These are phyloP conservation scores for Drosophila serrata DNA, from an alignment of 1,140 invertebrate species.

Conservation along the genomic window DNA sequence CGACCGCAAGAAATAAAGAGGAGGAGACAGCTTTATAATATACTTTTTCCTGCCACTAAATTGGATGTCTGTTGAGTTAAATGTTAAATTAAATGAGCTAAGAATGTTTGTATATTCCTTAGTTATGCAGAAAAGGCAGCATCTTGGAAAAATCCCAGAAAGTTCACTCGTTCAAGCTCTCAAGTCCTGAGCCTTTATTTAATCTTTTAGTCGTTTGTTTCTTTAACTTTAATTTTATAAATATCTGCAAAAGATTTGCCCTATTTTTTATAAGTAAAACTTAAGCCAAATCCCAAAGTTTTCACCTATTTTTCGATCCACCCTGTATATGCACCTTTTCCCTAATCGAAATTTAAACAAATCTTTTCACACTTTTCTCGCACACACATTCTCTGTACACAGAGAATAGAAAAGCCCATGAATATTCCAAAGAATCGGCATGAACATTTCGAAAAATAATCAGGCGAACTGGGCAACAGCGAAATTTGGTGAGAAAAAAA, in stretches of 20 bases:
- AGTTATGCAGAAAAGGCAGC: background rate
- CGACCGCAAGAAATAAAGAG: constrained; percentile 20
- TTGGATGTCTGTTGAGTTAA: background rate
- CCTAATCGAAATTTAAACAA: constrained; percentile 33
- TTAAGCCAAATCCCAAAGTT: too few species aligned
- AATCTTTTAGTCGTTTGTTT: background rate
- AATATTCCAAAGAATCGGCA: constrained; percentile 72
- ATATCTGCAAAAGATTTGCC: background rate
- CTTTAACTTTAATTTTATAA: background rate
- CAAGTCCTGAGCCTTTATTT: background rate
- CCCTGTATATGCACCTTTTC: constrained; percentile 31
- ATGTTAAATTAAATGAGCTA: background rate
- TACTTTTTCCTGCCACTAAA: constrained; percentile 8
- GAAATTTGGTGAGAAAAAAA: constrained; percentile 64
- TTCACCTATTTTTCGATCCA: too few species aligned
- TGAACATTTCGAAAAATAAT: constrained; percentile 68
- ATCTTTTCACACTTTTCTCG: constrained; percentile 42
- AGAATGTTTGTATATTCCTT: background rate
- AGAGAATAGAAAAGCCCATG: constrained; percentile 40
- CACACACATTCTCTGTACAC: constrained; percentile 28
- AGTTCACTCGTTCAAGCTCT: too few species aligned
- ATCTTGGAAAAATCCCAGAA: constrained; percentile 12
- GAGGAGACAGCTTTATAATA: constrained; percentile 10
- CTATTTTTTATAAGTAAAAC: too few species aligned
- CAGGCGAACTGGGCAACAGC: constrained; percentile 45